Percentiles rank a stretch among this genome's conserved stretches.
phyloP scores from a whole-genome alignment of 2,888 invertebrate species.

The Fissipunctia ypsillon region DNA sequence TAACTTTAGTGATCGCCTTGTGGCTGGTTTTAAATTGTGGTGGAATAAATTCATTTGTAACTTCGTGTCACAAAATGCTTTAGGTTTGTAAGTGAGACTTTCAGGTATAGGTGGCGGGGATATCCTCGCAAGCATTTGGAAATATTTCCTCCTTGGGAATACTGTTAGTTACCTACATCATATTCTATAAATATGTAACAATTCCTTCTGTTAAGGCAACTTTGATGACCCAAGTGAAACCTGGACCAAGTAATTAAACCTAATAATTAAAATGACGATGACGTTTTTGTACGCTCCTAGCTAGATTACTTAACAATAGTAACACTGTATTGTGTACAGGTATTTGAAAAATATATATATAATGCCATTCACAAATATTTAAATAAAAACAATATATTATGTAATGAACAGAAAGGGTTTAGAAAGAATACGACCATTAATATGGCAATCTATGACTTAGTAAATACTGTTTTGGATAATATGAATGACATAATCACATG shows the following conservation, averaged over 20 bases:
- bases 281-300: background rate
- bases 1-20: background rate
- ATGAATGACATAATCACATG: no score
- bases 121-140: background rate
- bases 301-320: background rate
- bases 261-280: background rate
- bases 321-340: no score
- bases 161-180: background rate
- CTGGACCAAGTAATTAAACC: background rate
- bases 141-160: background rate
- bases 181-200: conserved; percentile 3
- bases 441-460: no score
- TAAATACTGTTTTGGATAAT: no score
- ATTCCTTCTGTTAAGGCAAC: background rate
- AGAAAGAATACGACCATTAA: no score
- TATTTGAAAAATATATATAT: no score
- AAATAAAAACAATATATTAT: no score
- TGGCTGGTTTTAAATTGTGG: background rate
- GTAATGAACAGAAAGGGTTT: no score
- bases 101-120: conserved; percentile 16
- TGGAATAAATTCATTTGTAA: background rate
- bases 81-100: background rate
- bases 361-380: no score
- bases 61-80: background rate
- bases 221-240: conserved; percentile 9